These are phyloP conservation scores for Tenthredo distinguenda DNA, from an alignment of 2,888 invertebrate species.

Conservation along the genomic window DNA sequence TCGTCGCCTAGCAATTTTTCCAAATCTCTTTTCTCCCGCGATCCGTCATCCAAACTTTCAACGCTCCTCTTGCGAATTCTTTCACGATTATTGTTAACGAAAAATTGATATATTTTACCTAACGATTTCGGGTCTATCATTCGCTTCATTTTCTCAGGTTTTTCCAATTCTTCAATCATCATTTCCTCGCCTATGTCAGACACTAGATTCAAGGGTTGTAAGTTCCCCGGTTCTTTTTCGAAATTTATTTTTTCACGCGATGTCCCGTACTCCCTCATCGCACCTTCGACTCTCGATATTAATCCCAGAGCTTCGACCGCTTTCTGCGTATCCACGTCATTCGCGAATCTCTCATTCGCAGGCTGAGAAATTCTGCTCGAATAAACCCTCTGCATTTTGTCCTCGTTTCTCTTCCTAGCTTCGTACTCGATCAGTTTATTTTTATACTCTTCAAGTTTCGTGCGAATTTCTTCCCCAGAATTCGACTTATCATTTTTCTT, in stretches of 20 bases:
- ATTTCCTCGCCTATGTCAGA: constrained; percentile 56
- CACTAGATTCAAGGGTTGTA: constrained; percentile 42
- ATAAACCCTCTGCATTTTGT: constrained; percentile 37
- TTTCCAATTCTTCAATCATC: constrained; percentile 61
- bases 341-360: not conserved
- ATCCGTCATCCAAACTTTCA: not conserved
- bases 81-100: constrained; percentile 56
- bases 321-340: constrained; percentile 60
- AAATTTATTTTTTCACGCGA: not conserved
- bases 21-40: constrained; percentile 54
- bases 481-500: constrained; percentile 51
- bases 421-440: constrained; percentile 62
- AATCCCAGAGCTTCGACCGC: constrained; percentile 63
- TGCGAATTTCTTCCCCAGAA: constrained; percentile 62
- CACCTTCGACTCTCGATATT: constrained; percentile 63
- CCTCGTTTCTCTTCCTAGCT: constrained; percentile 22
- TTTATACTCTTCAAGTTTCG: constrained; percentile 65
- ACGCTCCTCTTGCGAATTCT: not conserved
- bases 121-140: constrained; percentile 57
- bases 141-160: constrained; percentile 62
- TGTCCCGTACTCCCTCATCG: constrained; percentile 47
- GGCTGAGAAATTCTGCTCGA: constrained; percentile 50
- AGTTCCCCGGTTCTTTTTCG: not conserved
- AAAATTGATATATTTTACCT: constrained; percentile 55
- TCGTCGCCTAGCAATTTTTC: constrained; percentile 58